phyloP scores from a whole-genome alignment of 2,888 invertebrate genomes.

The Drosophila paracracens region DNA sequence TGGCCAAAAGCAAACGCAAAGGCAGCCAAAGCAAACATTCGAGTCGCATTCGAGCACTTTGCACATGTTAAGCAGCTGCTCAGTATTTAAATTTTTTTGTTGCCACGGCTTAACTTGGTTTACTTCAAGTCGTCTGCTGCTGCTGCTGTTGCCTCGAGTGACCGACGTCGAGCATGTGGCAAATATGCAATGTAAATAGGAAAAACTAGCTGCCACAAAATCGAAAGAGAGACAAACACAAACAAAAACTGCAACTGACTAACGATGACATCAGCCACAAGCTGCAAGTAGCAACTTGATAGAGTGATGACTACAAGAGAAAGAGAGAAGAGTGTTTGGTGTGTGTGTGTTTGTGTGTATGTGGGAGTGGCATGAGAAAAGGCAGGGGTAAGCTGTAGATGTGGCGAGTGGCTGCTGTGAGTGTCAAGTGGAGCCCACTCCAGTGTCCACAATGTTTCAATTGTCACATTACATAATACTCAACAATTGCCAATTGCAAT shows the following conservation, averaged over 20 bases:
- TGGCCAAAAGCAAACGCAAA: constrained; percentile 38
- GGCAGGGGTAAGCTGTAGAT: neutral
- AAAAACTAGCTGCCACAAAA: constrained; percentile 47
- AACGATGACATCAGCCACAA: constrained; percentile 54
- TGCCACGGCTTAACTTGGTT: constrained; percentile 36
- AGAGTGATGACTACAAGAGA: constrained; percentile 15
- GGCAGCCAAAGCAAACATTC: constrained; percentile 56
- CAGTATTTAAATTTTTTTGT: constrained; percentile 11
- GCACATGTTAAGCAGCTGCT: constrained; percentile 51
- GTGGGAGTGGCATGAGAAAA: neutral
- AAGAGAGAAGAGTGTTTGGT: neutral
- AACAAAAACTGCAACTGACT: constrained; percentile 41
- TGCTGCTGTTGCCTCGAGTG: constrained; percentile 32
- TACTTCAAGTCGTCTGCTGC: constrained; percentile 17
- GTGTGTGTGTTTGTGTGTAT: constrained; percentile 18
- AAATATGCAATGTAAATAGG: constrained; percentile 65
- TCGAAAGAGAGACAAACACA: constrained; percentile 33
- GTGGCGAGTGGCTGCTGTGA: constrained; percentile 21
- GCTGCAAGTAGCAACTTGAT: constrained; percentile 47
- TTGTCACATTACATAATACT: constrained; percentile 56
- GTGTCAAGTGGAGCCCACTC: constrained; percentile 49
- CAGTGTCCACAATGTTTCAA: constrained; percentile 41
- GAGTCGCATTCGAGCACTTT: constrained; percentile 41
- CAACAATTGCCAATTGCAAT: constrained; percentile 48
- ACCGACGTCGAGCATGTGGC: constrained; percentile 16